Base-by-base conservation (phyloP, 2,113 vertebrate species). In the Sterrhoptilus dennistouni region DNA sequence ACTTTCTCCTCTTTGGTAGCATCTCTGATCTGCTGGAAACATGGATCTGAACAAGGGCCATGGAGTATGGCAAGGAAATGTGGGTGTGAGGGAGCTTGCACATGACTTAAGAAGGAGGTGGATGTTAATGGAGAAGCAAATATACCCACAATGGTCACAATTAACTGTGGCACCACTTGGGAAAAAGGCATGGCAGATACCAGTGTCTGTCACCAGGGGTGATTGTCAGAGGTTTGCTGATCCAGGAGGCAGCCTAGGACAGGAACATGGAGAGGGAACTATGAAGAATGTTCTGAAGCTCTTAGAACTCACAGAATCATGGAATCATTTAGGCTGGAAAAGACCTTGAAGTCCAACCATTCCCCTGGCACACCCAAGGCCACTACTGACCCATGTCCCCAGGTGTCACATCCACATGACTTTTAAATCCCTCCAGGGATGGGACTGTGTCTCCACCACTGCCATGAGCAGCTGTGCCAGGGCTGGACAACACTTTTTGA, bases 351-450 rank as follows among this genome's bases (percentile, higher is more conserved):
- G 24, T 4, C 45, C 53, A 47, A 6, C 9, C 17, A 25, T 14
- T n/a, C 2, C 7, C 24, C 29, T 21, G 27, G 16, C 11, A 40
- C 20, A 5, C 24, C 16, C 61, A 5, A 40, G 11, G 25, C 29
- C 54, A 42, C 35, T 38, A 19, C 24, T 42, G 5, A 8, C 29
- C 40, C 21, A 0, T 1, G 5, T 9, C 40, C 11, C 11, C 40
- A 31, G 0, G 21, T 35, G 17, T 4, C 47, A 61, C 31, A 54
- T 2, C 25, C 47, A 31, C 14, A 35, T 0, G 0, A 9, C n/a
- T 16, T 53, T 61, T 31, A 22, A 83, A 54, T 1, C 54, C 17
- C n/a, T 35, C 8, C 31, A 54, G 42, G 40, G 5, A 20, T 42
- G 17, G 9, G 17, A 6, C 0, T 64, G 28, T 33, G 25, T 19